These are phyloP conservation scores for Patella pellucida DNA, from an alignment of 2,888 invertebrate species.

Conservation along the genomic window DNA sequence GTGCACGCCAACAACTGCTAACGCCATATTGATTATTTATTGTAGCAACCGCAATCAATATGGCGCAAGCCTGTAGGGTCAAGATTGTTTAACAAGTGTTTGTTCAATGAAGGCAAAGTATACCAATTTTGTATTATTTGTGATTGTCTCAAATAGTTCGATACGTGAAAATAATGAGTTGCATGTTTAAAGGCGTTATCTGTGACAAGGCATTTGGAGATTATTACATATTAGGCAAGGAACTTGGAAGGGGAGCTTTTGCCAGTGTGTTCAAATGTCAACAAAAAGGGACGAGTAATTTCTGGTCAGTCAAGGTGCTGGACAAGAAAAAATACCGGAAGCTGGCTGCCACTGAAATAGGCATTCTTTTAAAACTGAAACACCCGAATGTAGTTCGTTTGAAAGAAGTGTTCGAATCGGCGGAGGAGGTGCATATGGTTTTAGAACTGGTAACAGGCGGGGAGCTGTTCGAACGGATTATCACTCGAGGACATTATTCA, in stretches of 20 bases:
- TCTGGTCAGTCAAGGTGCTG: conserved; percentile 67
- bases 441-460: conserved; percentile 69
- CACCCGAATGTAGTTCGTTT: conserved; percentile 65
- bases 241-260: conserved; percentile 63
- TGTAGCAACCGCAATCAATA: too few relatives aligned
- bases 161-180: background rate
- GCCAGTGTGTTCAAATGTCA: conserved; percentile 65
- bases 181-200: conserved; percentile 58
- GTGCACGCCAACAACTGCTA: too few relatives aligned
- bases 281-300: conserved; percentile 52
- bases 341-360: conserved; percentile 62
- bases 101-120: too few relatives aligned
- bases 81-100: too few relatives aligned
- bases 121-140: too few relatives aligned
- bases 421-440: conserved; percentile 58
- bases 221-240: conserved; percentile 53
- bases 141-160: background rate
- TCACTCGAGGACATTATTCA: conserved; percentile 63
- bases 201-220: conserved; percentile 60
- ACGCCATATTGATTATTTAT: too few relatives aligned
- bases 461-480: conserved; percentile 70
- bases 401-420: conserved; percentile 67
- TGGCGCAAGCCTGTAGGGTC: too few relatives aligned
- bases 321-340: conserved; percentile 65
- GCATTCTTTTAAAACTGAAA: conserved; percentile 59